These are phyloP conservation scores for Ciona savignyi DNA, from an alignment of 23 tunicate genomes.

Conservation along the genomic window DNA sequence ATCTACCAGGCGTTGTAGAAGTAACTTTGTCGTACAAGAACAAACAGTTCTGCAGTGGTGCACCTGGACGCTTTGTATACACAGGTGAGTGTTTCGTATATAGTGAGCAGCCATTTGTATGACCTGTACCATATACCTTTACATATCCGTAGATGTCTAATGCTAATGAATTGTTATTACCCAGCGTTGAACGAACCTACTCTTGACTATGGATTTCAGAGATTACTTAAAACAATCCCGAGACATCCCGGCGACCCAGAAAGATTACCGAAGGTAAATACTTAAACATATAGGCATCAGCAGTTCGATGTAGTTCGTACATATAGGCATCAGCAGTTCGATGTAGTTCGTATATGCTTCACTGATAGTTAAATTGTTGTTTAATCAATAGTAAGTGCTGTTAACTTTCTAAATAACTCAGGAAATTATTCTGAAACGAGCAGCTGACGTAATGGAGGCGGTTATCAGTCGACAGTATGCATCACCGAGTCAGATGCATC, in stretches of 20 bases:
- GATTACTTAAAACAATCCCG: conserved; percentile 76
- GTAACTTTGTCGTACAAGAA: conserved; percentile 76
- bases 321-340: no score
- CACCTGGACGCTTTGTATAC: conserved; percentile 69
- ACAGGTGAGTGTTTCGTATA: conserved; percentile 34
- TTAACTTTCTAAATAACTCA: conserved; percentile 3
- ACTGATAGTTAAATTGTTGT: background rate
- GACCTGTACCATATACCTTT: no score
- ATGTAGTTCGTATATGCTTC: no score
- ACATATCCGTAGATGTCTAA: no score
- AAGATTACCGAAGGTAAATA: conserved; percentile 74
- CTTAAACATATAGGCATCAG: no score
- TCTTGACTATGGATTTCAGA: conserved; percentile 74
- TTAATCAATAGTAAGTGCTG: background rate
- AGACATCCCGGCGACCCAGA: conserved; percentile 95
- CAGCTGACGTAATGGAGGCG: conserved; percentile 83
- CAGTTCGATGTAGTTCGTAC: no score
- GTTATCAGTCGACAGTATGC: conserved; percentile 35
- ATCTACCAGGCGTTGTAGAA: conserved; percentile 76
- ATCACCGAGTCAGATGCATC: conserved; percentile 26
- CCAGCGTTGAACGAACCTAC: conserved; percentile 81
- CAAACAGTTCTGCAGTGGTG: conserved; percentile 64
- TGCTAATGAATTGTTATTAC: background rate
- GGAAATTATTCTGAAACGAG: conserved; percentile 84
- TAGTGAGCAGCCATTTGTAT: background rate